Conservation (phyloP, 1,140 invertebrate genomes). For the Drosophila watanabei region DNA sequence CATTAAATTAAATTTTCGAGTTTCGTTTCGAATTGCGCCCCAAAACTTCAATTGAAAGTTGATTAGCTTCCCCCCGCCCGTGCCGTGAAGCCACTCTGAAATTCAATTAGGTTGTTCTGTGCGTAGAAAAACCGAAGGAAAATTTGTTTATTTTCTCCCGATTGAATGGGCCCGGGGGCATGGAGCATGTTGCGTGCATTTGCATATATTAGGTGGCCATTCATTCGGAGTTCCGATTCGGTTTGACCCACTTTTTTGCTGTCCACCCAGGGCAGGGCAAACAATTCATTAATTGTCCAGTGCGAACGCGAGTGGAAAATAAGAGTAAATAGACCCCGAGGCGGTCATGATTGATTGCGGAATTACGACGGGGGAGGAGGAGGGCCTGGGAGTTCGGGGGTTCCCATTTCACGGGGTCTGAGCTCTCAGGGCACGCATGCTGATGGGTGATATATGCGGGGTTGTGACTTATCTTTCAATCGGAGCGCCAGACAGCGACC, state of each 20-base stretch:
- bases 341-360: conserved; percentile 57
- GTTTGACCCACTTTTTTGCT: conserved; percentile 57
- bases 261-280: conserved; percentile 28
- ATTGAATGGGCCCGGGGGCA: not conserved
- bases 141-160: conserved; percentile 47
- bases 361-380: conserved; percentile 9
- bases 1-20: conserved; percentile 40
- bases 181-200: conserved; percentile 45
- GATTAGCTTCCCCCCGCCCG: conserved; percentile 22
- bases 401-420: not conserved
- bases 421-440: conserved; percentile 13
- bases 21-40: conserved; percentile 24
- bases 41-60: conserved; percentile 35
- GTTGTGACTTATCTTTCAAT: conserved; percentile 51
- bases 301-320: conserved; percentile 39
- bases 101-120: conserved; percentile 59
- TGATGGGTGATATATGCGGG: conserved; percentile 33
- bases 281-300: conserved; percentile 63
- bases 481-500: conserved; percentile 5
- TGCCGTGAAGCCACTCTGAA: conserved; percentile 29
- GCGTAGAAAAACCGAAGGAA: conserved; percentile 26
- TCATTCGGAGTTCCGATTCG: conserved; percentile 14
- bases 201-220: conserved; percentile 59
- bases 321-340: conserved; percentile 18
- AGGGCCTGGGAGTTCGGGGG: not conserved